Base-by-base conservation (phyloP, 2,113 vertebrate species). In the Neodontobutis hainanensis region DNA sequence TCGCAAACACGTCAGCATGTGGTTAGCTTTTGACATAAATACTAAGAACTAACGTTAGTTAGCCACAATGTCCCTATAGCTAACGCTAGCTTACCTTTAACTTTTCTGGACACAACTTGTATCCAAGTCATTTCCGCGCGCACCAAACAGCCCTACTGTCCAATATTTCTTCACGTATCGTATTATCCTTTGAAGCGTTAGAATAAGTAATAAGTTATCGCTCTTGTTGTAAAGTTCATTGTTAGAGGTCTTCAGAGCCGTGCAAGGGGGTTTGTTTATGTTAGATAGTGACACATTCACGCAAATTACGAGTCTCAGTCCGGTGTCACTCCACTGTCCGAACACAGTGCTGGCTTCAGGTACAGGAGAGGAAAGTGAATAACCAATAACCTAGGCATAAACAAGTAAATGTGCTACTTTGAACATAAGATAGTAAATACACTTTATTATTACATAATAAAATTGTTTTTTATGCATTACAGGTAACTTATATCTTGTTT, bases 211-310 rank as follows among this genome's bases (percentile, higher is more conserved):
- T 34, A 55, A 34, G 34, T 11, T 12, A 5, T 11, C 12, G 10
- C 11, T 9, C 11, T 40, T 40, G 38, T 36, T n/a, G 7, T 45
- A 27, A 2, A 0, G 50, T 32, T 40, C 44, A 42, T 43, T 2
- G 69, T 71, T 61, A 57, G 47, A 66, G 57, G 57, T 75, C 53
- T 68, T 15, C 0, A 2, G 19, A 72, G 49, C 75, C 78, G 46
- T 42, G 62, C 49, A 38, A 14, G 2, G 16, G 14, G 70, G 76
- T 79, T 86, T 86, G 85, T 88, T 87, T 89, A 85, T 81, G 73
- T 68, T 66, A 64, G 58, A 16, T 40, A 34, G 68, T 53, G 76
- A 61, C 71, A 57, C 60, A 40, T 48, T 6, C 49, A 52, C 72
- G 40, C 51, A 27, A 27, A 27, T 1, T 27, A 36, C 48, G 7